Percentiles rank a stretch among this genome's conserved stretches.
Evolutionary conservation across 2,113 vertebrate species (phyloP).

Genomic region (Hymenochirus boettgeri): DNA sequence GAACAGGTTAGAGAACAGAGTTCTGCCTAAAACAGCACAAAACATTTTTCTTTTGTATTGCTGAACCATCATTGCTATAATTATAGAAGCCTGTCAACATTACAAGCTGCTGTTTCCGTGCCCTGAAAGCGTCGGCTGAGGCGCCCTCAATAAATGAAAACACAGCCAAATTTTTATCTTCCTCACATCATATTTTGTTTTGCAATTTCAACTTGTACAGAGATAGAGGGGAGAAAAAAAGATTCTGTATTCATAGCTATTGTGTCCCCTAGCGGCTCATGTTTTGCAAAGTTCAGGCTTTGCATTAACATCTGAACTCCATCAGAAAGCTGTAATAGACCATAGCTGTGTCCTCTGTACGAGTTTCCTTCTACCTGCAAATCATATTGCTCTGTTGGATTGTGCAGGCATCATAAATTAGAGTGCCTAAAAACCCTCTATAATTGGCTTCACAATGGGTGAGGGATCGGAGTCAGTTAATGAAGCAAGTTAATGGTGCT

Average conservation of each 20-base stretch:
- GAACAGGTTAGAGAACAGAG: constrained; percentile 9
- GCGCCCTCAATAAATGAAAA: constrained; percentile 39
- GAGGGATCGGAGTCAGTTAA: constrained; percentile 39
- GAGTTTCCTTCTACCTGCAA: constrained; percentile 26
- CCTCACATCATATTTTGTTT: constrained; percentile 37
- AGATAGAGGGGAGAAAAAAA: constrained; percentile 34
- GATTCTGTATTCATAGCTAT: constrained; percentile 40
- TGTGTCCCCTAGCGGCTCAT: constrained; percentile 20
- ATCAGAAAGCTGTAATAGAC: constrained; percentile 39
- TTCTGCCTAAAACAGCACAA: no score
- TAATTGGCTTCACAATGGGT: constrained; percentile 36
- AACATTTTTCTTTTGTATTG: constrained; percentile 28
- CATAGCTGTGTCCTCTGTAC: constrained; percentile 11
- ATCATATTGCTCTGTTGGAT: constrained; percentile 26
- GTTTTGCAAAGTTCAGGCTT: constrained; percentile 40
- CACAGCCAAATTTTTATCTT: constrained; percentile 35
- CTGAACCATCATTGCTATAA: constrained; percentile 8
- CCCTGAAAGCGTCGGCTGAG: constrained; percentile 19
- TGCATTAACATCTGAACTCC: constrained; percentile 42
- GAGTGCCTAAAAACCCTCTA: constrained; percentile 25
- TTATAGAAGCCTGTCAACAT: constrained; percentile 24
- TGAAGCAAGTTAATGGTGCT: constrained; percentile 41
- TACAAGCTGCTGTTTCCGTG: constrained; percentile 8
- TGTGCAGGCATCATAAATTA: constrained; percentile 37
- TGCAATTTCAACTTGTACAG: constrained; percentile 21